Conservation (phyloP, 2,888 invertebrate species). For the Ptilodon capucinus region DNA sequence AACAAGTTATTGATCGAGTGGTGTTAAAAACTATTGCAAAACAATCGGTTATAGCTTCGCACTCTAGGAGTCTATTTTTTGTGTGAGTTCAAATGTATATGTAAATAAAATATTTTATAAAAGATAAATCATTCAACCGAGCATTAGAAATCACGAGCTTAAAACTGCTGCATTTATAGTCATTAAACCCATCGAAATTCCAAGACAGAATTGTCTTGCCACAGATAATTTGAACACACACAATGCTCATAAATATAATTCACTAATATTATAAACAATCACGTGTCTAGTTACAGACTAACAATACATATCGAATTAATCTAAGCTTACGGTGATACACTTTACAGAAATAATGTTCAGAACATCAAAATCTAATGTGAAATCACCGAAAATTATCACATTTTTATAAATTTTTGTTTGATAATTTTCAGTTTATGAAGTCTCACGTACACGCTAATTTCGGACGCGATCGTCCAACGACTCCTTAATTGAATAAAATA, state of each 20-base stretch:
- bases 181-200: no score
- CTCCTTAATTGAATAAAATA: constrained; percentile 21
- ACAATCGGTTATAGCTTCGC: constrained; percentile 77
- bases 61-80: constrained; percentile 70
- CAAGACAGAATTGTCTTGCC: no score
- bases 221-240: constrained; percentile 39
- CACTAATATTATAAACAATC: constrained; percentile 58
- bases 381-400: constrained; percentile 62
- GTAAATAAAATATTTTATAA: constrained; percentile 26
- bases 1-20: constrained; percentile 60
- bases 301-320: constrained; percentile 75
- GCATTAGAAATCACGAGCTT: no score
- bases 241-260: constrained; percentile 50
- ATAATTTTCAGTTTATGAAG: constrained; percentile 58
- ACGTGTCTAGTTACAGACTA: constrained; percentile 73
- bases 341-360: constrained; percentile 71
- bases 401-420: constrained; percentile 21
- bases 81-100: constrained; percentile 40
- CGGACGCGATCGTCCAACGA: constrained; percentile 82
- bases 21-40: constrained; percentile 79
- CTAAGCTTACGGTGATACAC: constrained; percentile 78
- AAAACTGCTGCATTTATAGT: no score
- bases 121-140: no score
- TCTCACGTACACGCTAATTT: constrained; percentile 60
- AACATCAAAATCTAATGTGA: constrained; percentile 70